These are phyloP conservation scores for Perca fluviatilis DNA, from an alignment of 2,113 vertebrate species.

Conservation along the genomic window DNA sequence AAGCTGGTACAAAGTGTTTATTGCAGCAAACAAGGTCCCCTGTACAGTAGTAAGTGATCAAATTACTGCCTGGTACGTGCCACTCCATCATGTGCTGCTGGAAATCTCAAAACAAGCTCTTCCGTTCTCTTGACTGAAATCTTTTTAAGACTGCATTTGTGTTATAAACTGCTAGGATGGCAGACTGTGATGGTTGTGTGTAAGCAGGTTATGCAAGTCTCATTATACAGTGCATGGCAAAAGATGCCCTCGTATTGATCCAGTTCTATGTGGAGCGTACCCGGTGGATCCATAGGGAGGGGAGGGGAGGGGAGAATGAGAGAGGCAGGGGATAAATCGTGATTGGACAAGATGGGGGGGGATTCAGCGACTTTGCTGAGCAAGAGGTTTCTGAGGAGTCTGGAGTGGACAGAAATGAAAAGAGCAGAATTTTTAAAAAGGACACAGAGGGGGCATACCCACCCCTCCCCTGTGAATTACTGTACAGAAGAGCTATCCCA, in stretches of 20 bases:
- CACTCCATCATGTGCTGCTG: constrained; percentile 41
- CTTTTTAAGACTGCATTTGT: constrained; percentile 18
- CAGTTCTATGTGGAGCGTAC: constrained; percentile 57
- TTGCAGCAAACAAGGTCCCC: constrained; percentile 48
- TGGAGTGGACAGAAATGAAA: constrained; percentile 35
- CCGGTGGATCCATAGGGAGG: constrained; percentile 38
- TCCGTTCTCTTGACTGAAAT: constrained; percentile 2
- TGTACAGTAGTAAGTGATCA: constrained; percentile 58
- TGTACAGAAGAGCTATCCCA: constrained; percentile 61
- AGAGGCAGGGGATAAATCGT: constrained; percentile 13
- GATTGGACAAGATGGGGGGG: constrained; percentile 41
- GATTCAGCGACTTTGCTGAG: constrained; percentile 52
- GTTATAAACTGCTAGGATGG: constrained; percentile 22
- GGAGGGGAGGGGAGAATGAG: constrained; percentile 3
- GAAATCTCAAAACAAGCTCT: constrained; percentile 43
- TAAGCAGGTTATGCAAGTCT: constrained; percentile 75
- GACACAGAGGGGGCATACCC: constrained; percentile 12
- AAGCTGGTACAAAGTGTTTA: constrained; percentile 54
- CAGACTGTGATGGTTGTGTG: constrained; percentile 29
- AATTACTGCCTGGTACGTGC: constrained; percentile 56
- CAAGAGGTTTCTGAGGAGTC: constrained; percentile 37
- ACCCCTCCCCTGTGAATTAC: constrained; percentile 38
- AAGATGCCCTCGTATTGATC: constrained; percentile 78
- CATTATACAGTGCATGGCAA: constrained; percentile 70
- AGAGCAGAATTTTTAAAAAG: not conserved